phyloP scores from a whole-genome alignment of 1,140 invertebrate species.

The Saxidomus purpurata region DNA sequence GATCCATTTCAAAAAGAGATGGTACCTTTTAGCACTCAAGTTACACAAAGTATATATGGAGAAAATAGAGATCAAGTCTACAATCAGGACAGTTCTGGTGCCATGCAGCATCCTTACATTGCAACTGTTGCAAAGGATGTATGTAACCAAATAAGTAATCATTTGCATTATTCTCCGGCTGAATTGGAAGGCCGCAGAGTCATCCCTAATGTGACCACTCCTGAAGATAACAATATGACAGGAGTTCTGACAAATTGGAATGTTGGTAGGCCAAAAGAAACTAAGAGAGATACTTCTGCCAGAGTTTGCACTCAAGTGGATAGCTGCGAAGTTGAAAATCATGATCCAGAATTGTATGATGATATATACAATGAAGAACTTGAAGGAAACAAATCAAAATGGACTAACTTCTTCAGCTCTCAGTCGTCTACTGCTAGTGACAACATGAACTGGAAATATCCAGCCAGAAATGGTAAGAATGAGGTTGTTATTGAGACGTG shows the following conservation, averaged over 20 bases:
- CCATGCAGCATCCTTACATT: neutral
- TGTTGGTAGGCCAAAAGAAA: neutral
- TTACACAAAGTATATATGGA: neutral
- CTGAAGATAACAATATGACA: neutral
- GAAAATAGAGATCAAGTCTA: neutral
- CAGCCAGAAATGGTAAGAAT: neutral
- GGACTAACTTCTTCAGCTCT: conserved; percentile 55
- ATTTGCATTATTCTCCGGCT: no score
- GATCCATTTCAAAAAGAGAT: neutral
- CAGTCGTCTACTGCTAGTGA: conserved; percentile 60
- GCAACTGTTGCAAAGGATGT: no score
- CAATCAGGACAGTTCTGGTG: neutral
- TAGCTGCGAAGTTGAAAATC: neutral
- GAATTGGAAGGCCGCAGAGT: no score
- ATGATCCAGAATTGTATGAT: neutral
- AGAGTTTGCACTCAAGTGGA: neutral
- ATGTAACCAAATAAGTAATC: no score
- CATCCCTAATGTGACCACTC: neutral
- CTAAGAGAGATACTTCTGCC: neutral
- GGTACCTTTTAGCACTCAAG: neutral
- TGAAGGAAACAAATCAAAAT: conserved; percentile 12
- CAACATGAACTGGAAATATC: conserved; percentile 36
- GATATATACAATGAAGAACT: conserved; percentile 7
- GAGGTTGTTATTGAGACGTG: conserved; percentile 27
- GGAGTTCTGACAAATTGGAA: neutral